Base-by-base conservation (phyloP, 2,797 vertebrate species). In the Austrolebias charrua region DNA sequence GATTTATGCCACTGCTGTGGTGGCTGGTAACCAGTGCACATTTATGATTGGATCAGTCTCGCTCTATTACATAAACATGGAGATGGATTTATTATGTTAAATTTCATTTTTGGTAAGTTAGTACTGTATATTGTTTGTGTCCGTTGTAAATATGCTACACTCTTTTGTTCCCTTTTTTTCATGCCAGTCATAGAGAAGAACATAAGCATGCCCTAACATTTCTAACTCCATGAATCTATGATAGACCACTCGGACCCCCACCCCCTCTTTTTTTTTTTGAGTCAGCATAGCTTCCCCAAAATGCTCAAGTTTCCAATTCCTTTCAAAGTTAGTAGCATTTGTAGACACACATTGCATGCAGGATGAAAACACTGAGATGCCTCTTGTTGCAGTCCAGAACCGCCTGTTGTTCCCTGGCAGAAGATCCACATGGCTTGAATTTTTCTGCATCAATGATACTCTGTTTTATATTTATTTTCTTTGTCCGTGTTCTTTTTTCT, bases 1-100 rank as follows among this genome's bases (percentile, higher is more conserved):
- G 89, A 91, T 90, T 88, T 89, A 92, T 91, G 77, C 83, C 63
- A 67, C 69, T 73, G 76, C 83, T 78, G 75, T 73, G 75, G 81
- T 83, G 79, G 85, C 79, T 85, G 68, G 71, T 80, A 66, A 75
- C 75, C 55, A 67, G 65, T 80, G 64, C 74, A 73, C 76, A 75
- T 73, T 80, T 75, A 60, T 78, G 76, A 78, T 61, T 73, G 71
- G 86, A 81, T 73, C 61, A 8, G 42, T 78, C 79, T 78, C 78
- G 80, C 71, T 75, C 69, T 79, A 67, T 72, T 63, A 70, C 67
- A 67, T 55, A 52, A 55, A 66, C 63, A 69, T 54, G 16, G 60
- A 63, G 66, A 54, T 63, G 62, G 55, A 56, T 75, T 48, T 45
- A 69, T 66, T 31, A 60, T 62, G 74, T 71, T 67, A 71, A 64